Base-by-base conservation (phyloP, 92 coral and sea anemone species). In the Porites evermanni region DNA sequence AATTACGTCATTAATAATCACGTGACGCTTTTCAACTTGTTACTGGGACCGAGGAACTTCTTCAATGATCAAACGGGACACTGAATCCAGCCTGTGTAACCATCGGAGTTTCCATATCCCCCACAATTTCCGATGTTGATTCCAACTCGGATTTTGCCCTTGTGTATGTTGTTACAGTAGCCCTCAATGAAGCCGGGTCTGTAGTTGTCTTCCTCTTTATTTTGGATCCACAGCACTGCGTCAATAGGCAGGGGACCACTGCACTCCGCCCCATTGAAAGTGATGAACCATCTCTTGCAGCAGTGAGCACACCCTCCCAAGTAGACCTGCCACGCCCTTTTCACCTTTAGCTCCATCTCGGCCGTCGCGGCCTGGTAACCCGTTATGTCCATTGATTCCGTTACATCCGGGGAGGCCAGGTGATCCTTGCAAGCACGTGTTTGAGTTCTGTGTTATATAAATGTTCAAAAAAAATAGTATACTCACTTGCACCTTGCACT, bases 341-440 rank as follows among this genome's bases (percentile, higher is more conserved):
- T 77, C 16, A 13, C 60, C 82, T 75, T 83, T 69, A 11, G 61
- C 69, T 63, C 75, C 91, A 65, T 88, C 91, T 44, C 91, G 91
- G 53, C 91, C 91, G 86, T 81, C 91, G 65, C 91, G 91, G 26
- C 91, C 91, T 81, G 91, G 91, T 63, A 81, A 7, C 21, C 91
- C 91, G 65, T 80, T 80, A 72, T 75, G 75, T 12, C 91, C 91
- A 24, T 85, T 85, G 7, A 88, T 63, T 2, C 91, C 91, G 32
- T 81, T 81, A 26, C 71, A 26, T 14, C 91, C 90, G 4, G 91
- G 91, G 53, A 69, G 68, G 6, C 91, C 91, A 12, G 80, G 81
- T 4, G 87, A 76, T 47, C 87, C 91, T 54, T 67, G 80, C n/a
- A 71, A 77, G 70, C 91, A 88, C 67, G 3, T 16, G 20, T 20